These are phyloP conservation scores for Corbicula japonica DNA, from an alignment of 2,888 invertebrate genomes.

Conservation along the genomic window DNA sequence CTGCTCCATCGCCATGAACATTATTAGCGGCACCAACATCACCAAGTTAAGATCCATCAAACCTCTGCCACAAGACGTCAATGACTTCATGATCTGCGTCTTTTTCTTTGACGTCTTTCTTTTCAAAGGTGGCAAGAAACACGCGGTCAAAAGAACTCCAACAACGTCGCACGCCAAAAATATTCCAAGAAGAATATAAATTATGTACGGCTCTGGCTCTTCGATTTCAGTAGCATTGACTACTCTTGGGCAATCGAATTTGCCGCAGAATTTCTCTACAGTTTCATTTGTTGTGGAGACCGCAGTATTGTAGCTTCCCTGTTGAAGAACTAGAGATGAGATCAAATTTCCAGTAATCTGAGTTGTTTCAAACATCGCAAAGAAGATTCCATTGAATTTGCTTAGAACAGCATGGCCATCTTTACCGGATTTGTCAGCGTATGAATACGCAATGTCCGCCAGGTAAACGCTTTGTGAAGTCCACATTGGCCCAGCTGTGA, in stretches of 20 bases:
- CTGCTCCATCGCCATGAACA: slow-evolving; percentile 82
- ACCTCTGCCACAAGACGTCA: slow-evolving; percentile 69
- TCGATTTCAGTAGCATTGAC: slow-evolving; percentile 67
- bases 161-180: slow-evolving; percentile 77
- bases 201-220: slow-evolving; percentile 70
- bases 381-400: slow-evolving; percentile 82
- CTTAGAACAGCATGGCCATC: slow-evolving; percentile 76
- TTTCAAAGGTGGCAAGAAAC: slow-evolving; percentile 73
- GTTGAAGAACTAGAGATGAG: slow-evolving; percentile 80
- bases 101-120: slow-evolving; percentile 48
- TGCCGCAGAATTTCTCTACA: slow-evolving; percentile 67
- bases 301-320: slow-evolving; percentile 64
- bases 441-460: slow-evolving; percentile 77
- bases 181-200: slow-evolving; percentile 79
- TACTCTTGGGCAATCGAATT: slow-evolving; percentile 70
- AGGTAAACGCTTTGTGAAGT: slow-evolving; percentile 83
- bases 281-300: slow-evolving; percentile 32
- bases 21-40: slow-evolving; percentile 81
- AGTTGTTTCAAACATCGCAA: slow-evolving; percentile 79
- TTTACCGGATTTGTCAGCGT: slow-evolving; percentile 70
- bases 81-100: slow-evolving; percentile 54
- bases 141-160: slow-evolving; percentile 73
- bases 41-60: slow-evolving; percentile 72
- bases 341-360: slow-evolving; percentile 83
- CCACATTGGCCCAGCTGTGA: slow-evolving; percentile 82